Evolutionary conservation across 2,888 invertebrate genomes (phyloP).

Genomic region (Papilio protenor): DNA sequence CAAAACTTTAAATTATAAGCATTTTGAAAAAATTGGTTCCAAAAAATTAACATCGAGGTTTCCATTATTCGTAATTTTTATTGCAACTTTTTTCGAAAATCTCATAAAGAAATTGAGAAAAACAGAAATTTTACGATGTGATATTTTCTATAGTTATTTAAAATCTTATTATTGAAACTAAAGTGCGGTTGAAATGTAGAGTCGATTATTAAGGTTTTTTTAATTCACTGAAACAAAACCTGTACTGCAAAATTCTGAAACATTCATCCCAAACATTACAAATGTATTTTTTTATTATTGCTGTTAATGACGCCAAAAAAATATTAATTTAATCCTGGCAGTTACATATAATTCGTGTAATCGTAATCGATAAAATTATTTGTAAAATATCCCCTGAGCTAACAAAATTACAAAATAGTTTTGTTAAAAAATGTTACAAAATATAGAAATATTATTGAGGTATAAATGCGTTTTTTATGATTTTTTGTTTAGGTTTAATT

Average conservation of each 20-base stretch:
- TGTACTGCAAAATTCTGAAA: not conserved
- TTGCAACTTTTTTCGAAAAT: not conserved
- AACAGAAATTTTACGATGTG: no score
- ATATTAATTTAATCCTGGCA: not conserved
- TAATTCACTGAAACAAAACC: not conserved
- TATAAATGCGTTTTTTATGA: conserved; percentile 20
- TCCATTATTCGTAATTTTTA: not conserved
- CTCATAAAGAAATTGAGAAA: no score
- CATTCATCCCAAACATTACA: conserved; percentile 2
- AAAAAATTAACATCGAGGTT: not conserved
- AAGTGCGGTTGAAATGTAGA: not conserved
- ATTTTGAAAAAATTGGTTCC: no score
- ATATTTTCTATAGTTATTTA: no score
- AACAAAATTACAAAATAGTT: conserved; percentile 25
- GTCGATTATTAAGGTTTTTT: not conserved
- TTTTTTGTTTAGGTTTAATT: not conserved
- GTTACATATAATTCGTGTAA: conserved; percentile 8
- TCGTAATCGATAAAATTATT: not conserved
- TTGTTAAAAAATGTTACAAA: conserved; percentile 24
- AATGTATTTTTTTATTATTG: not conserved
- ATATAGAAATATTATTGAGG: conserved; percentile 24
- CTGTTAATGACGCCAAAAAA: not conserved
- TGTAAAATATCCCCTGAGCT: conserved; percentile 5
- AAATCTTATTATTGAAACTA: no score
- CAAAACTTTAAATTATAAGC: not conserved